Base-by-base conservation (phyloP, 2,888 invertebrate genomes). In the Spisula subtruncata region DNA sequence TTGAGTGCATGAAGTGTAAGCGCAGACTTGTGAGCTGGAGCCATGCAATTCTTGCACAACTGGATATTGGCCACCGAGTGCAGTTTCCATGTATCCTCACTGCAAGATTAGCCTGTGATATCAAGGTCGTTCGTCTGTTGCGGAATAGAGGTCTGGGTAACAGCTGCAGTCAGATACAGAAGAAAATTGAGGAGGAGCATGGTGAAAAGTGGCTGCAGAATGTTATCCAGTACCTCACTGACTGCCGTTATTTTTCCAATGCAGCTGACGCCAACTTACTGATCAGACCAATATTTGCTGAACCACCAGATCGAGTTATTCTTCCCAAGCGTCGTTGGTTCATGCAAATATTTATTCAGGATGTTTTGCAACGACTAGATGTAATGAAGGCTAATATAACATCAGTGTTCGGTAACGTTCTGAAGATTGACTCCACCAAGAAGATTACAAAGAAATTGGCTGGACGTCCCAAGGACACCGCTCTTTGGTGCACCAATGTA, bases 391-490 rank as follows among this genome's bases (percentile, higher is more conserved):
- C 94, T 29, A 46, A 71, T 84, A 91, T 95, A 25, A 95, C 94
- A 0, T 93, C 93, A 0, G 80, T 83, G n/a, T 94, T 92, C 90
- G 95, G 94, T 2, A 32, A 29, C 14, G 86, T 94, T 18, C 75
- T 94, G 10, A 95, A 94, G 80, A 83, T 94, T 80, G 94, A 94
- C 81, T 95, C 94, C 18, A 95, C 94, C 0, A 95, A 94, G 83
- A 94, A 91, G 54, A 75, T 90, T 1, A 46, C 51, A 0, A 93
- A 90, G 87, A 93, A 92, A 86, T 82, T 94, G 32, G 85, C 92
- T 54, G 92, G 94, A 32, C n/a, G n/a, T n/a, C n/a, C n/a, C n/a
- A n/a, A n/a, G n/a, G n/a, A n/a, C n/a, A n/a, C n/a, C 14, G 51
- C 51, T 16, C 14, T 51, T 16, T 51, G 51, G 87, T 20, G 87